These are phyloP conservation scores for Leptonema lineaticorne DNA, from an alignment of 1,140 invertebrate species.

Conservation along the genomic window DNA sequence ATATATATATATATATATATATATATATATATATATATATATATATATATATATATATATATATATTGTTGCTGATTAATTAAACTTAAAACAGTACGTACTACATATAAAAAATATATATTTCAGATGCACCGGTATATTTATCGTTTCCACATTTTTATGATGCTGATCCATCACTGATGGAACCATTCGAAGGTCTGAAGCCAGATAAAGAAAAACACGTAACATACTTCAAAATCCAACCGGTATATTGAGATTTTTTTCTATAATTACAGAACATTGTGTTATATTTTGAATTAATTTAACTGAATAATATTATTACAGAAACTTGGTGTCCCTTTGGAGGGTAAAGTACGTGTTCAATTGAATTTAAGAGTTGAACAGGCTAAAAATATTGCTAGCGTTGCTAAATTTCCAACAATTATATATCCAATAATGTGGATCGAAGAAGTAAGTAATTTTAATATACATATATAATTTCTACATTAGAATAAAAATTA, in stretches of 20 bases:
- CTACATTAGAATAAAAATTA: neutral
- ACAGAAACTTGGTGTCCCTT: conserved; percentile 82
- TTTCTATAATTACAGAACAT: neutral
- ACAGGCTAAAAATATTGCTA: conserved; percentile 67
- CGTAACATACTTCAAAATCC: conserved; percentile 80
- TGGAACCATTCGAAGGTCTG: conserved; percentile 72
- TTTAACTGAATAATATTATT: conserved; percentile 44
- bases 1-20: too few species aligned
- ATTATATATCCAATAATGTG: conserved; percentile 86
- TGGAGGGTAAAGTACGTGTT: conserved; percentile 78
- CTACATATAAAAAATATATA: neutral
- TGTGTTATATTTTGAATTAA: neutral
- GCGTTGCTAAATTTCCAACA: conserved; percentile 73
- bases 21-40: too few species aligned
- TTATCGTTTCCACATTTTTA: conserved; percentile 88
- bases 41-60: too few species aligned
- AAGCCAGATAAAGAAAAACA: conserved; percentile 70
- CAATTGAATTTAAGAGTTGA: conserved; percentile 82
- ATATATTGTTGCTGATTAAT: too few species aligned
- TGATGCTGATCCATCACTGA: conserved; percentile 72
- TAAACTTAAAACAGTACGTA: too few species aligned
- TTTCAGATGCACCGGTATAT: conserved; percentile 80
- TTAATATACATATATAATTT: conserved; percentile 9
- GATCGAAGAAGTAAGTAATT: conserved; percentile 72
- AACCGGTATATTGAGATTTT: conserved; percentile 66